Percentiles rank a stretch among this genome's conserved stretches.
Conservation (phyloP, 2,113 vertebrate genomes). For the Larimichthys crocea region DNA sequence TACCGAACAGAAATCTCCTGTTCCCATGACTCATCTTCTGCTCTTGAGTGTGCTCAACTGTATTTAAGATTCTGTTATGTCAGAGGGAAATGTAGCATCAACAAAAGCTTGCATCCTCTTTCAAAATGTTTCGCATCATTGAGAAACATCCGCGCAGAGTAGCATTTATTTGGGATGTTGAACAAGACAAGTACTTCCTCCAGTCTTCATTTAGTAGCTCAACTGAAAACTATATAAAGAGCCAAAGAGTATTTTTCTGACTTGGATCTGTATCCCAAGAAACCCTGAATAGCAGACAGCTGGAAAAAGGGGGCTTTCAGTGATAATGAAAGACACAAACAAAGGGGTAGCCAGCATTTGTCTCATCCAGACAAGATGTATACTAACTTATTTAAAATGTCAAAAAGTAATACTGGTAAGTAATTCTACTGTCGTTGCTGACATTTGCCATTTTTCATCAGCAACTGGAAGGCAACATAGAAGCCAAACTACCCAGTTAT, state of each 20-base stretch:
- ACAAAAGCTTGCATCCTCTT: constrained; percentile 19
- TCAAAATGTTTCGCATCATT: constrained; percentile 9
- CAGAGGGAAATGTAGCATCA: constrained; percentile 33
- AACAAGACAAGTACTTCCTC: constrained; percentile 27
- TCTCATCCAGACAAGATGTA: neutral
- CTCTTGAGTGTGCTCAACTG: constrained; percentile 15
- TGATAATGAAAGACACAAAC: constrained; percentile 51
- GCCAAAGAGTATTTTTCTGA: constrained; percentile 35
- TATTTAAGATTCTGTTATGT: constrained; percentile 30
- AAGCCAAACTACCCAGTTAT: neutral
- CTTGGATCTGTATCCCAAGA: constrained; percentile 57
- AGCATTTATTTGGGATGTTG: constrained; percentile 7
- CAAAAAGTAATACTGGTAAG: neutral
- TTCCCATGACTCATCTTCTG: constrained; percentile 47
- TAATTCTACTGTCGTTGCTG: neutral
- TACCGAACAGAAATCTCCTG: constrained; percentile 33
- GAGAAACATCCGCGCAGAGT: neutral
- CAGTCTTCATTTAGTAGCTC: constrained; percentile 19
- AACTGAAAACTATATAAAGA: constrained; percentile 20
- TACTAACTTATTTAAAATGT: constrained; percentile 1
- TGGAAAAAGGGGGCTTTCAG: constrained; percentile 47
- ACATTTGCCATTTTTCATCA: neutral
- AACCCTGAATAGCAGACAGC: constrained; percentile 63
- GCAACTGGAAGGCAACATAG: neutral
- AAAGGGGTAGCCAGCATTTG: neutral